phyloP scores from a whole-genome alignment of 2,888 invertebrate species.

The Elysia crispata region DNA sequence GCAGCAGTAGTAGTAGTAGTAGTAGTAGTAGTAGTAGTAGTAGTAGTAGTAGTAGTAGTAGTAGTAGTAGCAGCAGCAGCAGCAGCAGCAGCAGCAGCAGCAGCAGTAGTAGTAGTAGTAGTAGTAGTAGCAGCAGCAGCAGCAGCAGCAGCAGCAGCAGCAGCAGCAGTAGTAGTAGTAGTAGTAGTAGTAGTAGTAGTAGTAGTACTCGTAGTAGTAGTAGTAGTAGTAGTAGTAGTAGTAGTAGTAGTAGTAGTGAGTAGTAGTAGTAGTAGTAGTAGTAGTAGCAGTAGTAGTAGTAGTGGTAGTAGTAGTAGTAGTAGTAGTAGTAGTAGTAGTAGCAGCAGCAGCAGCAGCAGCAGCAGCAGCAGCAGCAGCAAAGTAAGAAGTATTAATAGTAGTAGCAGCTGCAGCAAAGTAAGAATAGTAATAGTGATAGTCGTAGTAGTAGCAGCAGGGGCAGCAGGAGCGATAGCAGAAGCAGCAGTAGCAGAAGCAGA shows the following conservation, averaged over 20 bases:
- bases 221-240: too few relatives aligned
- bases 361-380: background rate
- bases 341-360: constrained; percentile 1
- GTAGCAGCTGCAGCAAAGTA: background rate
- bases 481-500: too few relatives aligned
- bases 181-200: too few relatives aligned
- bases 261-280: background rate
- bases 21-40: constrained; percentile 16
- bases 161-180: background rate
- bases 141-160: constrained; percentile 5
- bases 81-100: constrained; percentile 25
- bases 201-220: too few relatives aligned
- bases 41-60: constrained; percentile 23
- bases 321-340: constrained; percentile 9
- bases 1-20: background rate
- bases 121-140: background rate
- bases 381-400: background rate
- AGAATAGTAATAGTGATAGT: too few relatives aligned
- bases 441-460: too few relatives aligned
- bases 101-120: constrained; percentile 23
- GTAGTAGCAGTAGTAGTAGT: constrained; percentile 4
- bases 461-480: too few relatives aligned
- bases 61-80: constrained; percentile 21
- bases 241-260: too few relatives aligned
- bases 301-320: constrained; percentile 4